Percentiles rank a stretch among this genome's conserved stretches.
These are phyloP conservation scores for Vidua macroura DNA, from an alignment of 2,113 vertebrate genomes.

Conservation along the genomic window DNA sequence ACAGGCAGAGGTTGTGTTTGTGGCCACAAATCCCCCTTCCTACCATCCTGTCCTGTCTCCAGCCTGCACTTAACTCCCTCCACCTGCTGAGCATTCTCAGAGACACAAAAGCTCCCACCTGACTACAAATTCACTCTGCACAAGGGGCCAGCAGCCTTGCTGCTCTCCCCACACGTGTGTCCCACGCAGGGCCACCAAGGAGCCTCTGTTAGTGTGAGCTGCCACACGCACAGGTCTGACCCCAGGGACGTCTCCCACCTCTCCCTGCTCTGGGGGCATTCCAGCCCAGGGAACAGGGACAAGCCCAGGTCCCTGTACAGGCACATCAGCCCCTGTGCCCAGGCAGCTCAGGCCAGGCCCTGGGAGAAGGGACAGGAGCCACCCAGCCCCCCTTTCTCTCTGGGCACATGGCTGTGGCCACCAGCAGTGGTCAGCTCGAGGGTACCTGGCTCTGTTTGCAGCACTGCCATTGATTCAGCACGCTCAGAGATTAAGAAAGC, in stretches of 20 bases:
- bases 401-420: background rate
- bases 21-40: background rate
- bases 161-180: fast-evolving
- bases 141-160: background rate
- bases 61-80: fast-evolving
- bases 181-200: background rate
- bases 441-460: background rate
- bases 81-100: background rate
- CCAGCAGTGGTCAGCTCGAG: fast-evolving
- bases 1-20: background rate
- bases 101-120: background rate
- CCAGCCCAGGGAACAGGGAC: background rate
- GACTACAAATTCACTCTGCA: background rate
- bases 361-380: background rate
- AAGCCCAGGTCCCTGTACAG: background rate
- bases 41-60: background rate
- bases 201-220: fast-evolving
- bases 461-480: background rate
- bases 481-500: background rate
- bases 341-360: background rate
- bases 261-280: background rate
- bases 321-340: background rate
- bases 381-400: fast-evolving
- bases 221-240: fast-evolving
- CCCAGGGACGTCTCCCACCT: background rate